A percentile compares a stretch with the other conserved stretches of the same genome.
Evolutionary conservation across 2,888 invertebrate species (phyloP).

Genomic region (Pterobdella sp.): DNA sequence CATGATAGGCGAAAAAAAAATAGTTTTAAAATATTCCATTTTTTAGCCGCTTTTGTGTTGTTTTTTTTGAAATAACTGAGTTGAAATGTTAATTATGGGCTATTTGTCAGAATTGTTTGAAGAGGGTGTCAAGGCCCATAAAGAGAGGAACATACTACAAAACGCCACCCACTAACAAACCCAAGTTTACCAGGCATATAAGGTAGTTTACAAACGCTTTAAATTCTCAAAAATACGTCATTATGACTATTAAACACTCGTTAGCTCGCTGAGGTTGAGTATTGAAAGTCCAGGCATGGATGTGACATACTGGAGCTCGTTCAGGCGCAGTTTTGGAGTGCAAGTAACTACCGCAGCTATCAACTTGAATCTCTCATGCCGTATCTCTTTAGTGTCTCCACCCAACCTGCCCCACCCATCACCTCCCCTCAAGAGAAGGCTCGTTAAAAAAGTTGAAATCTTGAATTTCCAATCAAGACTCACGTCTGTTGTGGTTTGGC

Average conservation of each 20-base stretch:
- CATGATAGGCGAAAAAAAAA: not conserved
- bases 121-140: slow-evolving; percentile 83
- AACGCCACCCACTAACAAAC: slow-evolving; percentile 73
- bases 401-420: slow-evolving; percentile 56
- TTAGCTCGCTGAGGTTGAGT: slow-evolving; percentile 73
- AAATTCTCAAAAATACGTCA: not conserved
- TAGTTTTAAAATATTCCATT: not conserved
- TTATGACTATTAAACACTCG: slow-evolving; percentile 46
- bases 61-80: not conserved
- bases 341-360: slow-evolving; percentile 46
- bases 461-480: slow-evolving; percentile 61
- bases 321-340: slow-evolving; percentile 77
- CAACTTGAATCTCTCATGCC: slow-evolving; percentile 38
- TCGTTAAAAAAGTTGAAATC: slow-evolving; percentile 51
- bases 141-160: slow-evolving; percentile 79
- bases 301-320: slow-evolving; percentile 93
- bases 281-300: slow-evolving; percentile 72
- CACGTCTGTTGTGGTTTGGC: slow-evolving; percentile 54
- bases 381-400: slow-evolving; percentile 16
- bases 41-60: not conserved
- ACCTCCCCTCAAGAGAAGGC: slow-evolving; percentile 53
- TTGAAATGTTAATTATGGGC: not conserved
- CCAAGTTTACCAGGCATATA: slow-evolving; percentile 78
- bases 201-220: slow-evolving; percentile 22
- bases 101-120: slow-evolving; percentile 57